Evolutionary conservation across 2,797 vertebrate species (phyloP), one percentile per base, ranked within the genome.

Genomic region (Neostethus bicornis): DNA sequence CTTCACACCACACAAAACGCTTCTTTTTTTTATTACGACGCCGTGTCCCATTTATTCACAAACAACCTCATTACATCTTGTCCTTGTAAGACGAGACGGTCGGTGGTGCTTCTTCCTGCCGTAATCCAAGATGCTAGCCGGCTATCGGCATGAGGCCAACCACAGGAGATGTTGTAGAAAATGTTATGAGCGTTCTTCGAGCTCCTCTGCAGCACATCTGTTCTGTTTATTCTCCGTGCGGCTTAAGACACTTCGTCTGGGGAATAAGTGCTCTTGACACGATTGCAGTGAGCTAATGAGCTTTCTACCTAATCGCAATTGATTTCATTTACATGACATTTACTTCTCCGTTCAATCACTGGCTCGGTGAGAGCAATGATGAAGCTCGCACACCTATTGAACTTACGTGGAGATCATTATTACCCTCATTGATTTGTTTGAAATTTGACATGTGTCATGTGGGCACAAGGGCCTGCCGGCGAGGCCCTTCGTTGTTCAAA

Each of bases 291-390:
- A 26, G 67, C 74, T 88, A 91, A 90, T 85, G 86, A 90, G 85
- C 84, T 88, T 61, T 70, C 69, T 43, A 21, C 57, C 70, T 88
- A 89, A 90, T 87, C 75, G 48, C 55, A 73, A 89, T 80, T 82
- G 87, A 90, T 87, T 88, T 84, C 28, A 90, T 89, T 87, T 82
- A 83, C 85, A 85, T 85, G 84, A 86, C 81, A 82, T 87, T 87
- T 84, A 85, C 75, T 73, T 86, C 77, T 77, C 56, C 55, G 32
- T 86, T 88, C 77, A 83, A 82, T 86, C 85, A 83, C 16, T 46
- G 48, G 51, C 38, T 70, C 68, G 56, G 63, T 56, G 35, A 34
- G 28, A 47, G 48, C 61, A 34, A 43, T 29, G 46, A 62, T 65
- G 39, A 41, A 39, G 65, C 57, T 35, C 39, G 20, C 34, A 44